Conservation (phyloP, 2,113 vertebrate species). For the Gymnogyps californianus region DNA sequence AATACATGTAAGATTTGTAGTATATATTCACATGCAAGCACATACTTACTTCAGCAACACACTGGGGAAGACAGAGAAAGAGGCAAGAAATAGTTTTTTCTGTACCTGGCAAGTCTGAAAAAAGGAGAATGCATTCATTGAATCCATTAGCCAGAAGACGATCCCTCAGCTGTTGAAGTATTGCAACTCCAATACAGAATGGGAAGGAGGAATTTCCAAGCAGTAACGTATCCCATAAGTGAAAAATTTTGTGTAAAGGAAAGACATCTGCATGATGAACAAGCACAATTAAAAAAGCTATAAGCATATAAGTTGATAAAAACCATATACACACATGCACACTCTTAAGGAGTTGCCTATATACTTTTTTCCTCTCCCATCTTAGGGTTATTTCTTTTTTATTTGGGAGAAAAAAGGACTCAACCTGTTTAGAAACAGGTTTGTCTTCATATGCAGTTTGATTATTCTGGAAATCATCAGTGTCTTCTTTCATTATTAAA, state of each 20-base stretch:
- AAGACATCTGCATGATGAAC: slow-evolving; percentile 85
- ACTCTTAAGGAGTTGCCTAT: background rate
- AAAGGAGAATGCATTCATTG: slow-evolving; percentile 98
- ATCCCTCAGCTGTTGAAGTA: slow-evolving; percentile 93
- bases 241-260: slow-evolving; percentile 98
- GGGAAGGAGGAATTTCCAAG: slow-evolving; percentile 97
- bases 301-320: background rate
- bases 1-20: background rate
- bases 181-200: slow-evolving; percentile 95
- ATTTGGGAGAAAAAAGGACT: background rate
- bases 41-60: background rate
- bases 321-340: background rate
- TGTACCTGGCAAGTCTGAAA: slow-evolving; percentile 96
- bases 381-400: background rate
- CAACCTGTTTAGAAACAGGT: background rate
- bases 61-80: background rate
- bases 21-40: background rate
- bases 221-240: slow-evolving; percentile 95
- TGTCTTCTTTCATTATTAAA: background rate
- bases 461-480: background rate
- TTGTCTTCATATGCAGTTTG: background rate
- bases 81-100: background rate
- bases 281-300: background rate
- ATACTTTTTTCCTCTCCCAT: background rate
- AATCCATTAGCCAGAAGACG: slow-evolving; percentile 95